Base-by-base conservation (phyloP, 2,888 invertebrate genomes). In the Caenorhabditis macrosperma region DNA sequence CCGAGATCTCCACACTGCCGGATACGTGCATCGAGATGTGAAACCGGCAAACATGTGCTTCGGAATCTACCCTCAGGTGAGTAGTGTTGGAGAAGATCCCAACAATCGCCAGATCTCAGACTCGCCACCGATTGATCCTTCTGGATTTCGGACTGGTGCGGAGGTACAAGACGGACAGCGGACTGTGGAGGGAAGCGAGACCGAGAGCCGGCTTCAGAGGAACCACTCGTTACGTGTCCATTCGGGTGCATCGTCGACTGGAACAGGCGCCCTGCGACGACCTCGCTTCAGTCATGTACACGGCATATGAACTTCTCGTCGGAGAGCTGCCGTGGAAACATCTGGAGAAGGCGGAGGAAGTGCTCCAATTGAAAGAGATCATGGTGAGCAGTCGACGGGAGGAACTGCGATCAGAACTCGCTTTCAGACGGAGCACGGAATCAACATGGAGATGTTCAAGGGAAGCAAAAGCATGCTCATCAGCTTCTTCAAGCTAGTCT, bases 31-130 rank as follows among this genome's bases (percentile, higher is more conserved):
- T 71, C 52, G 82, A 48, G 84, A 82, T 52, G 81, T 82, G 28
- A 82, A 82, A 72, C 88, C 88, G 15, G 85, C 82, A 1, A 88
- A 88, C 75, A 85, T 88, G 85, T 86, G 86, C 41, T 86, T 87
- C 52, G 87, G 87, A 26, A 59, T 87, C 10, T 81, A 75, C 52
- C 71, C 72, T 7, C 57, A 76, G 22, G 82, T 86, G 33, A 69
- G 52, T 2, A 24, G 22, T 4, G 20, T 38, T 33, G 33, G 4
- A 9, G 28, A 60, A 4, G 1, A 7, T 7, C 2, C 20, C 12
- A 24, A 10, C 12, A n/a, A 26, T 38, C 12, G 5, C 26, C 20
- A 6, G 9, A 17, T 33, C 78, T 48, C 48, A 84, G 82, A 79
- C 77, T 41, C 82, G 80, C n/a, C 86, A 86, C 59, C 60, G 74